These are phyloP conservation scores for Hemicentrotus pulcherrimus DNA, from an alignment of 35 echinoderm and acorn worm genomes.

Conservation along the genomic window DNA sequence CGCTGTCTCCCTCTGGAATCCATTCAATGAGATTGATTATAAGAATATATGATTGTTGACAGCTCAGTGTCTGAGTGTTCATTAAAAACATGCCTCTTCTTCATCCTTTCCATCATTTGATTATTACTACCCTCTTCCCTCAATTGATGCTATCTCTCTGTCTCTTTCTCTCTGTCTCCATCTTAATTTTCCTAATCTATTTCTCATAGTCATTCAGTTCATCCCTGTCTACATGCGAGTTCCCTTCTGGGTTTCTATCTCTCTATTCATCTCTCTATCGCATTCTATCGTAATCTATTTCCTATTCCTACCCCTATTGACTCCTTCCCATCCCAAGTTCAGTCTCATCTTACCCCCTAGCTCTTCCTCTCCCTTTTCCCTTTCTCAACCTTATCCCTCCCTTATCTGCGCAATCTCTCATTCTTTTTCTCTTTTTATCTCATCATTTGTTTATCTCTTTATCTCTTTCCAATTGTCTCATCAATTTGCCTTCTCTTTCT, in stretches of 20 bases:
- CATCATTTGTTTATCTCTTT: no score
- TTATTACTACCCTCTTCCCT: neutral
- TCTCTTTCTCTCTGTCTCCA: slow-evolving; percentile 7
- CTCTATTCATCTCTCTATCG: neutral
- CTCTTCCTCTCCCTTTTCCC: neutral
- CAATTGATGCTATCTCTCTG: neutral
- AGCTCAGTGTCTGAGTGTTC: neutral
- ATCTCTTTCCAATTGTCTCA: no score
- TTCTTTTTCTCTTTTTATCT: no score
- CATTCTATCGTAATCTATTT: neutral
- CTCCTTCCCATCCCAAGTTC: neutral
- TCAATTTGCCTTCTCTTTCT: no score
- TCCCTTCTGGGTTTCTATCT: neutral
- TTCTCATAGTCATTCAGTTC: neutral
- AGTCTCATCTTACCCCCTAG: neutral
- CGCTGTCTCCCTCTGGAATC: neutral
- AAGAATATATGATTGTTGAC: neutral
- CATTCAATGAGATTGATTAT: neutral
- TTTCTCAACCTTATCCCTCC: neutral
- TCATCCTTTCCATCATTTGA: neutral
- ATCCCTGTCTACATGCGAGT: neutral
- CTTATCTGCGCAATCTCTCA: no score
- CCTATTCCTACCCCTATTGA: neutral
- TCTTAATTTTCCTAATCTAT: neutral
- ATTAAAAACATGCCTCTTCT: neutral